Conservation (phyloP, 2,797 vertebrate species). For the Myotis findleyi region DNA sequence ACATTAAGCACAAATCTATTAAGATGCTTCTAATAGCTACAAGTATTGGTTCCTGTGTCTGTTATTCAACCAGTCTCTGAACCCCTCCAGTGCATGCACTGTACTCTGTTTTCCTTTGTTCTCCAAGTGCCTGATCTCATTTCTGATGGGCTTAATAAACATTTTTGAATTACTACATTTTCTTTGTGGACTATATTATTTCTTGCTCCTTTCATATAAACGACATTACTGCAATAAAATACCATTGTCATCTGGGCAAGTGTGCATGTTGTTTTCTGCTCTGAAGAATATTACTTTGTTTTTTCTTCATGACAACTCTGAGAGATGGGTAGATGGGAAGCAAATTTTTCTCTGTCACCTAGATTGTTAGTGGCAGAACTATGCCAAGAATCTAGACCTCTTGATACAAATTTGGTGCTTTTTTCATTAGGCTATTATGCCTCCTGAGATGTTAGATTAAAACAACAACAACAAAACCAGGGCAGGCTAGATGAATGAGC, state of each 20-base stretch:
- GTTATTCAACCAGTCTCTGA: neutral
- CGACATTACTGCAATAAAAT: constrained; percentile 4
- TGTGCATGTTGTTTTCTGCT: neutral
- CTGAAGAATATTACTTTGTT: constrained; percentile 29
- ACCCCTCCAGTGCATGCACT: neutral
- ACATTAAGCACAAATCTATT: too few relatives aligned
- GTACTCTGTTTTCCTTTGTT: constrained; percentile 33
- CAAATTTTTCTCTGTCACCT: neutral
- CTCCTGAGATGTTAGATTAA: constrained; percentile 51
- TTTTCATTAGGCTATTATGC: constrained; percentile 5
- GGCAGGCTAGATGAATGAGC: constrained; percentile 22
- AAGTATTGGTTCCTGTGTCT: neutral
- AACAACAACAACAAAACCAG: constrained; percentile 22
- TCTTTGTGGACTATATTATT: constrained; percentile 49
- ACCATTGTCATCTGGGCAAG: neutral
- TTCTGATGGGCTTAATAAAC: constrained; percentile 36
- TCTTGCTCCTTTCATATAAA: neutral
- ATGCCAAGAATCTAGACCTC: constrained; percentile 23
- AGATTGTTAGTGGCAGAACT: constrained; percentile 17
- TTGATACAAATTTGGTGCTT: neutral
- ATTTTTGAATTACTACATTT: constrained; percentile 50
- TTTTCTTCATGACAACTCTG: neutral
- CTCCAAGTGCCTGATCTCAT: neutral
- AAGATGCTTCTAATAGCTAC: neutral
- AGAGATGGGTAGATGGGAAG: neutral